A percentile compares a stretch with the other conserved stretches of the same genome.
Evolutionary conservation across 2,888 invertebrate species (phyloP).

Genomic region (Tortricodes alternella): DNA sequence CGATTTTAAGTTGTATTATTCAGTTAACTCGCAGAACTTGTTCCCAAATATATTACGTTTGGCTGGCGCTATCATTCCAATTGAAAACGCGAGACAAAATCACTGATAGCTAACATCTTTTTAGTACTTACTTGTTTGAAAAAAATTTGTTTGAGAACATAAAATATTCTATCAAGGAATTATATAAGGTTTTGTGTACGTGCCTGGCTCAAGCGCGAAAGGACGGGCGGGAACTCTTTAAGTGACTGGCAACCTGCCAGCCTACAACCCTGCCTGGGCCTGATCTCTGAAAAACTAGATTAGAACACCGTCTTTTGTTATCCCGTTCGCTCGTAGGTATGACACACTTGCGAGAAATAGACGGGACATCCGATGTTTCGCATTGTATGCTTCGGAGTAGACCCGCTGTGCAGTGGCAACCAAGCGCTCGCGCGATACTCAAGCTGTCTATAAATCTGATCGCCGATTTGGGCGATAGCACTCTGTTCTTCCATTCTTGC

Average conservation of each 20-base stretch:
- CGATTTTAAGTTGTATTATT: too few species aligned
- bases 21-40: too few species aligned
- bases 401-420: conserved; percentile 13
- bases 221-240: conserved; percentile 17
- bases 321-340: too few species aligned
- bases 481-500: not conserved
- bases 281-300: too few species aligned
- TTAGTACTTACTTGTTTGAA: not conserved
- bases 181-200: conserved; percentile 49
- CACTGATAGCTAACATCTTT: not conserved
- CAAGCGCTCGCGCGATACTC: conserved; percentile 21
- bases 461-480: conserved; percentile 16
- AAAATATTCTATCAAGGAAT: conserved; percentile 41
- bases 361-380: too few species aligned
- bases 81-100: not conserved
- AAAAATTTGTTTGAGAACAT: not conserved
- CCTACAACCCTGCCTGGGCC: conserved; percentile 8
- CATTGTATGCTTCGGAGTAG: too few species aligned
- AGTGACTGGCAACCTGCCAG: conserved; percentile 33
- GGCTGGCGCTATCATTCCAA: not conserved
- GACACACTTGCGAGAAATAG: too few species aligned
- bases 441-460: conserved; percentile 28
- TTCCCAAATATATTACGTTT: too few species aligned
- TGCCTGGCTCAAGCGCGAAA: conserved; percentile 39
- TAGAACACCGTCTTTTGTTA: too few species aligned